Evolutionary conservation across 2,797 vertebrate species (phyloP).

Genomic region (Capromys pilorides): DNA sequence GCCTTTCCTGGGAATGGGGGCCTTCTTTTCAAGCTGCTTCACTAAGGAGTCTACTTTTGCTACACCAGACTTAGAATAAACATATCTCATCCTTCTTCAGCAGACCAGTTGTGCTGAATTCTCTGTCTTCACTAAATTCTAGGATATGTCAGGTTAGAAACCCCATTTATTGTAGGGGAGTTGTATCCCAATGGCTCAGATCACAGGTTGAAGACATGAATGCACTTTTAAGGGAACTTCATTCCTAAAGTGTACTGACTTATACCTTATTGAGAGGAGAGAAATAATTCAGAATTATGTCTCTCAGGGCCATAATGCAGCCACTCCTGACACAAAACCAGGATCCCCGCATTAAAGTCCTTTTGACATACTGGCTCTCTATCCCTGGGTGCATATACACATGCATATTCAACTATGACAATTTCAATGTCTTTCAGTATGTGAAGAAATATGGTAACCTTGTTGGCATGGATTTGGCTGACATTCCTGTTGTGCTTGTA

Average conservation of each 20-base stretch:
- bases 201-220: no score
- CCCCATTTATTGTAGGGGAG: not conserved
- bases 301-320: not conserved
- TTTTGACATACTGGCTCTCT: not conserved
- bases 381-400: not conserved
- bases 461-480: slow-evolving; percentile 83
- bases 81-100: not conserved
- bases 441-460: slow-evolving; percentile 88
- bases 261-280: not conserved
- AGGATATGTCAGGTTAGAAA: not conserved
- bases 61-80: no score
- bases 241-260: not conserved
- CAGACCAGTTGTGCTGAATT: not conserved
- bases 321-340: no score
- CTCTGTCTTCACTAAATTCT: not conserved
- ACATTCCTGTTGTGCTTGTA: slow-evolving; percentile 81
- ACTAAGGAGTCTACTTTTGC: no score
- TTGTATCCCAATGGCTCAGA: no score
- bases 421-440: slow-evolving; percentile 82
- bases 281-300: not conserved
- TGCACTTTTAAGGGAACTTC: not conserved
- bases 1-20: not conserved
- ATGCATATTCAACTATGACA: not conserved
- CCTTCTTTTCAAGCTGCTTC: not conserved
- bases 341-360: not conserved